Percentiles rank a stretch among this genome's conserved stretches.
phyloP scores from a whole-genome alignment of 2,888 invertebrate genomes.

The Leucozona laternaria region DNA sequence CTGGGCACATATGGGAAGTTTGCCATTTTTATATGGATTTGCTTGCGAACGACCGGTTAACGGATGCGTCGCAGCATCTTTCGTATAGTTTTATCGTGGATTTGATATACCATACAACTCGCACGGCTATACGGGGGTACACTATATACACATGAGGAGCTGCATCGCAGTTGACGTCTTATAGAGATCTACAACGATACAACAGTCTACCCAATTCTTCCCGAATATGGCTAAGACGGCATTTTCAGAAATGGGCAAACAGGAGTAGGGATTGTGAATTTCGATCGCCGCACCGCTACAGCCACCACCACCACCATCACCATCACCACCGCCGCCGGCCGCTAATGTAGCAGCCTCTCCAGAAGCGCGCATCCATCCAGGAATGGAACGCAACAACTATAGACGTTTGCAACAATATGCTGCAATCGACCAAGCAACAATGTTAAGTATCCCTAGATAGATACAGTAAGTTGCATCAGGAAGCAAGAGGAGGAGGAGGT shows the following conservation, averaged over 20 bases:
- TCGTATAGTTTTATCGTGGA: slow-evolving; percentile 4
- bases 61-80: slow-evolving; percentile 62
- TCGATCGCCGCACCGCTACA: slow-evolving; percentile 23
- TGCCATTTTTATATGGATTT: slow-evolving; percentile 73
- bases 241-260: slow-evolving; percentile 74
- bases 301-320: not conserved
- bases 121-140: not conserved
- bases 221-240: slow-evolving; percentile 70
- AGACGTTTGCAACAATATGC: slow-evolving; percentile 54
- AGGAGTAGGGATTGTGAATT: slow-evolving; percentile 71
- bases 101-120: not conserved
- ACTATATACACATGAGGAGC: not conserved
- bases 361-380: slow-evolving; percentile 29
- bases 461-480: slow-evolving; percentile 6
- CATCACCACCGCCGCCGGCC: not conserved
- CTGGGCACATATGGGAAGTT: slow-evolving; percentile 75
- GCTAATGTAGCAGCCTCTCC: not conserved
- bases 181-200: slow-evolving; percentile 31
- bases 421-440: slow-evolving; percentile 44
- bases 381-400: slow-evolving; percentile 55
- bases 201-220: slow-evolving; percentile 67
- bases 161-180: slow-evolving; percentile 28
- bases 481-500: not conserved
- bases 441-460: slow-evolving; percentile 34
- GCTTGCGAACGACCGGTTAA: slow-evolving; percentile 72